Evolutionary conservation across 2,113 vertebrate genomes (phyloP).

Genomic region (Lonchura striata): DNA sequence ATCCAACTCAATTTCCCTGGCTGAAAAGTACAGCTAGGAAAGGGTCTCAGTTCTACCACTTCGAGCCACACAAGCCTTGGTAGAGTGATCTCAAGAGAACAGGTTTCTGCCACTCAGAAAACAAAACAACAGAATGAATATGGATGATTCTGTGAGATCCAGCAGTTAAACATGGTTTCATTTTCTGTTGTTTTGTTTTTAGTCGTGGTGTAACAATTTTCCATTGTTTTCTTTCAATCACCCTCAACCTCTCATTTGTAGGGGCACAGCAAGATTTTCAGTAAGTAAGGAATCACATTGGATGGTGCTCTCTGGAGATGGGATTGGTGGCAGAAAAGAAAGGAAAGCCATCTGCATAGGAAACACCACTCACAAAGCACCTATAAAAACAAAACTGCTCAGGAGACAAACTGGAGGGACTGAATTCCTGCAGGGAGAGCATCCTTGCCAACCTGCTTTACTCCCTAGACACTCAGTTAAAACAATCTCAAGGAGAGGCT

Average conservation of each 20-base stretch:
- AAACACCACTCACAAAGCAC: neutral
- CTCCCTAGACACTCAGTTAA: neutral
- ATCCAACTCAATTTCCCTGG: fast-evolving
- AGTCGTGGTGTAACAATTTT: neutral
- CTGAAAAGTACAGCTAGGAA: neutral
- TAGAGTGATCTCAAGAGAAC: neutral
- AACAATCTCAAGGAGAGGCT: neutral
- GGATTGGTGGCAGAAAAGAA: neutral
- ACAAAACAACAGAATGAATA: neutral
- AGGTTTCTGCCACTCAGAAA: neutral
- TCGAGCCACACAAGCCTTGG: neutral
- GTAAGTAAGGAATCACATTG: neutral
- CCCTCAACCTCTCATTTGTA: neutral
- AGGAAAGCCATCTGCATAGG: neutral
- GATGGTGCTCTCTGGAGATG: neutral
- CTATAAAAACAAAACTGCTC: neutral
- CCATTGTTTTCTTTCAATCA: neutral
- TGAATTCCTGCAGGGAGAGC: neutral
- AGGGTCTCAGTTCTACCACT: neutral
- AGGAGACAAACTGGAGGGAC: neutral
- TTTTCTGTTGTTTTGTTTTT: neutral
- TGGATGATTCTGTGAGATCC: neutral
- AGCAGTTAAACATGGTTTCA: neutral
- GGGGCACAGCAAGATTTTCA: neutral
- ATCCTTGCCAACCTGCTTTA: neutral